These are phyloP conservation scores for Nematostella vectensis DNA, from an alignment of 92 coral and sea anemone genomes.

Conservation along the genomic window DNA sequence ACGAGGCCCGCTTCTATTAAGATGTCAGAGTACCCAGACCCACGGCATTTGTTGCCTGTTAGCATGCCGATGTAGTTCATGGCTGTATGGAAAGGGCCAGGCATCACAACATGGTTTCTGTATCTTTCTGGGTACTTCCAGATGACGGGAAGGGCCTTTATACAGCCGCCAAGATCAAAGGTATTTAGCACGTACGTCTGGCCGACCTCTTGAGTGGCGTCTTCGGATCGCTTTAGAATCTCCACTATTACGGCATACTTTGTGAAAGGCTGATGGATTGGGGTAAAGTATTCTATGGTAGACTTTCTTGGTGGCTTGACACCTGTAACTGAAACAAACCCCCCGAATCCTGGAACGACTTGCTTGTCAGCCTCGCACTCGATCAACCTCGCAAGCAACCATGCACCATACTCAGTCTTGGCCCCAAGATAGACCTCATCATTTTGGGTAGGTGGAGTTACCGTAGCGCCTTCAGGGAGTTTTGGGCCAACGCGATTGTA, in stretches of 20 bases:
- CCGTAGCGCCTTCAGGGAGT: conserved; percentile 21
- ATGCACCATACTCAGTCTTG: conserved; percentile 15
- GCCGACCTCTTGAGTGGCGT: conserved; percentile 45
- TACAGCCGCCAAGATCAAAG: conserved; percentile 37
- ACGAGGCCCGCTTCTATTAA: conserved; percentile 47
- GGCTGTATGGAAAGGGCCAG: conserved; percentile 47
- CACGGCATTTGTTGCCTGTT: conserved; percentile 26
- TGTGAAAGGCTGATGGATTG: conserved; percentile 46
- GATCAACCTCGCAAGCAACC: conserved; percentile 21
- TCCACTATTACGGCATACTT: conserved; percentile 29
- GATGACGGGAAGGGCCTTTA: conserved; percentile 46
- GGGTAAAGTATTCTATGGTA: conserved; percentile 32
- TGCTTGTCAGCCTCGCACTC: conserved; percentile 24
- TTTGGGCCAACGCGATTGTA: conserved; percentile 14
- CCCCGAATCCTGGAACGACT: conserved; percentile 42
- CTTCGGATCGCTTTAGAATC: conserved; percentile 15
- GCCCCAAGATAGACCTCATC: conserved; percentile 6
- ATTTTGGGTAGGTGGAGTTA: conserved; percentile 12
- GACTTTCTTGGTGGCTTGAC: conserved; percentile 16
- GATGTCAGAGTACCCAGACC: conserved; percentile 39
- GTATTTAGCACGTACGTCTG: conserved; percentile 30
- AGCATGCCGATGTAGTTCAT: conserved; percentile 40
- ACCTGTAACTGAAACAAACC: conserved; percentile 52
- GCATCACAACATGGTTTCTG: conserved; percentile 28
- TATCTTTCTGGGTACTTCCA: conserved; percentile 43